Percentiles rank a stretch among this genome's conserved stretches.
phyloP scores from a whole-genome alignment of 2,888 invertebrate species.

The Aporophyla lueneburgensis region DNA sequence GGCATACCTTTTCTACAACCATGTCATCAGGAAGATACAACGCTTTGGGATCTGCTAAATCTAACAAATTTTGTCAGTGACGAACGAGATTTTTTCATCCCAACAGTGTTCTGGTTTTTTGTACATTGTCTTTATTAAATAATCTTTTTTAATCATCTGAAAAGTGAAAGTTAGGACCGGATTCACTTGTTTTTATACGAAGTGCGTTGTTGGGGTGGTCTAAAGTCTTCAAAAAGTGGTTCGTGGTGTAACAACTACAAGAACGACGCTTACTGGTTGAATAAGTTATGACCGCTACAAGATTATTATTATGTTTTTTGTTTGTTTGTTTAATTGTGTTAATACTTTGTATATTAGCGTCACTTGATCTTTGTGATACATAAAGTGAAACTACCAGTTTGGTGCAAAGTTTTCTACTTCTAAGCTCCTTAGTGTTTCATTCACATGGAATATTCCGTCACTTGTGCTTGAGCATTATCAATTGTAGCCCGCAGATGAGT shows the following conservation, averaged over 20 bases:
- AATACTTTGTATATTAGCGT: not conserved
- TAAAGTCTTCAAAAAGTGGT: not conserved
- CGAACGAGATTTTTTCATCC: not conserved
- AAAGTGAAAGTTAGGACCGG: conserved; percentile 8
- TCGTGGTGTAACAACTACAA: conserved; percentile 9
- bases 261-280: not conserved
- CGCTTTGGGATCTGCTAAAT: not conserved
- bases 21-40: no score
- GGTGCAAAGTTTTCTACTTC: not conserved
- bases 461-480: no score
- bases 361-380: not conserved
- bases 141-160: not conserved
- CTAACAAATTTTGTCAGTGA: not conserved
- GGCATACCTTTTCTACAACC: not conserved
- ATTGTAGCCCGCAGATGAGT: no score
- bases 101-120: not conserved
- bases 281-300: not conserved
- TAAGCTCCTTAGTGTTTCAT: not conserved
- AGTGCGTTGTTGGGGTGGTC: not conserved
- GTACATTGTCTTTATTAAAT: not conserved
- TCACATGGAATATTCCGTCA: not conserved
- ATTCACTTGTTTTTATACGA: conserved; percentile 6
- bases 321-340: conserved; percentile 3
- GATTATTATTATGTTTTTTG: not conserved
- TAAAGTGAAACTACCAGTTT: not conserved